Base-by-base conservation (phyloP, 2,888 invertebrate genomes). In the Campopleginae sp. region DNA sequence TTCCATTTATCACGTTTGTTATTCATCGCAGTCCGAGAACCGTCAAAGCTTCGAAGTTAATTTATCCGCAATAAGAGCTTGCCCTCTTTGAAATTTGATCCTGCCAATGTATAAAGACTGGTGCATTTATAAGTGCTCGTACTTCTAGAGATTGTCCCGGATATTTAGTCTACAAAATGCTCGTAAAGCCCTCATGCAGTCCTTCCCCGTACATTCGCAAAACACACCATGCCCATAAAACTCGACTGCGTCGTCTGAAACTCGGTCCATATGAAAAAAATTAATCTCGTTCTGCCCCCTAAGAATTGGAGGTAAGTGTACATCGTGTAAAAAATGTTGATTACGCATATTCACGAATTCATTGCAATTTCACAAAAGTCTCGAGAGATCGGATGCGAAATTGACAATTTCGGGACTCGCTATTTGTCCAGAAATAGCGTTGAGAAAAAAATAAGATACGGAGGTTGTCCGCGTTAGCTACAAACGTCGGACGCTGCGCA, bases 121-220 rank as follows among this genome's bases (percentile, higher is more conserved):
- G 46, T 66, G 23, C 33, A 51, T n/a, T 23, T 42, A n/a, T n/a
- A 27, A n/a, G 19, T 2, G 6, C 75, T 27, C 23, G 19, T 51
- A 68, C 61, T 42, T 51, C 51, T 23, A 51, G 74, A 71, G 71
- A 7, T 38, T 72, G 65, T 61, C 38, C 71, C 65, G 72, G 80
- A 80, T 87, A 87, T 87, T 87, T 88, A 84, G 88, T 85, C 86
- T 86, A 83, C 87, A 76, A n/a, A n/a, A 74, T 31, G 85, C 77
- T 85, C 87, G 82, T 88, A 84, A 87, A 87, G 61, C 71, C 66
- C 71, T 65, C 74, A 19, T 38, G 42, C 42, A 65, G 27, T 72
- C 68, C n/a, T 66, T 44, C 68, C 66, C 38, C 70, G 38, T 10
- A 76, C 65, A 65, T 71, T 80, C 72, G 77, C 31, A 19, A 74